Evolutionary conservation across 2,797 vertebrate species (phyloP).

Genomic region (Poeciliopsis turneri): DNA sequence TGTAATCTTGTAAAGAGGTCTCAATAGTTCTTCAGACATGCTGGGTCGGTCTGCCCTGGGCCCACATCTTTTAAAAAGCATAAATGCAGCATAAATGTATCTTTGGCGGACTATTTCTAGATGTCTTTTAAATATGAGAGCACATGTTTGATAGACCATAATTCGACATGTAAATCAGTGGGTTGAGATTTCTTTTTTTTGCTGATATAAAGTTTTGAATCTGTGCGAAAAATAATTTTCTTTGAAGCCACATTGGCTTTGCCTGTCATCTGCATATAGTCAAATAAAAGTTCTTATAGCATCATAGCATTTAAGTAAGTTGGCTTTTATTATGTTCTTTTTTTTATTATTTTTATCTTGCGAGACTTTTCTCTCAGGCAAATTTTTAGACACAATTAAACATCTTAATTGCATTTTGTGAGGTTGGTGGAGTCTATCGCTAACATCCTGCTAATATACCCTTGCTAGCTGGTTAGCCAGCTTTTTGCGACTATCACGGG

Average conservation of each 20-base stretch:
- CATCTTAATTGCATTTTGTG: too few relatives aligned
- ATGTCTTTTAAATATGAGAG: not conserved
- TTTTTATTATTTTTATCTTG: too few relatives aligned
- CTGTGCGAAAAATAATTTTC: not conserved
- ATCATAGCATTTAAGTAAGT: not conserved
- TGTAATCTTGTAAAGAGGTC: not conserved
- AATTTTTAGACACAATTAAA: too few relatives aligned
- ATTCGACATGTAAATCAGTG: not conserved
- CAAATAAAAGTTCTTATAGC: not conserved
- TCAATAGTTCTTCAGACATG: not conserved
- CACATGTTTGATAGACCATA: not conserved
- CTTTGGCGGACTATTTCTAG: not conserved
- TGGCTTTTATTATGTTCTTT: too few relatives aligned
- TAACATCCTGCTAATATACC: too few relatives aligned
- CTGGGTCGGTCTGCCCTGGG: not conserved
- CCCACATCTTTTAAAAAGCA: not conserved
- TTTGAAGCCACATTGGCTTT: not conserved
- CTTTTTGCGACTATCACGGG: too few relatives aligned
- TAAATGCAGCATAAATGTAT: not conserved
- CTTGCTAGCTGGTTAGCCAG: too few relatives aligned
- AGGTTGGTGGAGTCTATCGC: too few relatives aligned
- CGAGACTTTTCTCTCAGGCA: too few relatives aligned
- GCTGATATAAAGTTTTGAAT: not conserved
- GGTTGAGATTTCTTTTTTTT: not conserved
- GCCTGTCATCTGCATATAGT: not conserved